A percentile compares a stretch with the other conserved stretches of the same genome.
Conservation (phyloP, 2,797 vertebrate species). For the Tapera naevia region DNA sequence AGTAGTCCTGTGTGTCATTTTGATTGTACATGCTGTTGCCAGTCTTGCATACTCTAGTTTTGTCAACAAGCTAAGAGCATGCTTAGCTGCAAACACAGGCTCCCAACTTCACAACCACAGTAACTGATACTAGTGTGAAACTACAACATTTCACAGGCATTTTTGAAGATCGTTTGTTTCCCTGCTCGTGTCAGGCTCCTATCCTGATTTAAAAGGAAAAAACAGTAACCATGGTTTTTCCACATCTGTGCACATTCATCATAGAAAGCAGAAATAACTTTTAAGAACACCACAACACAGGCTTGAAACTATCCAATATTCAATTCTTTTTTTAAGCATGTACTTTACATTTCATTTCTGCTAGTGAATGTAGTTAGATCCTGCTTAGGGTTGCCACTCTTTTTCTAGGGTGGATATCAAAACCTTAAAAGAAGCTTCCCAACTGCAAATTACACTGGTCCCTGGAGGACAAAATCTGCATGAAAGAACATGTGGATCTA, state of each 20-base stretch:
- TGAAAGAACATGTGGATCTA: neutral
- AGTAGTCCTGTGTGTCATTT: neutral
- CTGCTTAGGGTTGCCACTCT: neutral
- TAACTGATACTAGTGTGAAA: neutral
- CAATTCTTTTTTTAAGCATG: neutral
- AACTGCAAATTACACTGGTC: conserved; percentile 46
- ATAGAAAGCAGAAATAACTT: neutral
- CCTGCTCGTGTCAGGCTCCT: neutral
- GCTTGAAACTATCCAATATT: neutral
- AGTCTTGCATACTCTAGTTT: neutral
- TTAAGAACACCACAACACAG: neutral
- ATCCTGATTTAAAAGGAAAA: neutral
- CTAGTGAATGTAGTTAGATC: neutral
- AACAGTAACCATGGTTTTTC: neutral
- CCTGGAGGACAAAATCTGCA: neutral
- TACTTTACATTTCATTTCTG: neutral
- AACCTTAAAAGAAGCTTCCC: conserved; percentile 46
- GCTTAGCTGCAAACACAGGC: neutral
- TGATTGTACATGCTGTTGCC: neutral
- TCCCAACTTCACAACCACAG: neutral
- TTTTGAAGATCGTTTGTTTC: neutral
- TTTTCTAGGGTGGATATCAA: conserved; percentile 25
- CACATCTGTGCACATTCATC: neutral
- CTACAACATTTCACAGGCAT: neutral
- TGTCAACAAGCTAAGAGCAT: neutral